Percentiles rank a stretch among this genome's conserved stretches.
Evolutionary conservation across 2,797 vertebrate genomes (phyloP).

Genomic region (Danionella dracula): DNA sequence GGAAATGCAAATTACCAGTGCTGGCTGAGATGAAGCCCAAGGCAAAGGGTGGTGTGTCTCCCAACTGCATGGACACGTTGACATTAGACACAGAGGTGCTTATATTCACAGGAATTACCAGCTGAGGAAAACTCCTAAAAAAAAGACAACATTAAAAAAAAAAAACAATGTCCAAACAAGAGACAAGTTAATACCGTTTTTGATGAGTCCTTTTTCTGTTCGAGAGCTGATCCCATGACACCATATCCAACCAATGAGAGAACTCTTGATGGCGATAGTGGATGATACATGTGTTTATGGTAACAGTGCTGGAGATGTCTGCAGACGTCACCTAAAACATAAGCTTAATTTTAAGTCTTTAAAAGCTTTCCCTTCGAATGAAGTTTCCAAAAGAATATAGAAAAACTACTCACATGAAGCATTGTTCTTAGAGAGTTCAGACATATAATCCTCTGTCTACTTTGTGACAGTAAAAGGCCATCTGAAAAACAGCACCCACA

Average conservation of each 20-base stretch:
- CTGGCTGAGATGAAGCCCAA: constrained; percentile 86
- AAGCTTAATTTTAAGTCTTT: neutral
- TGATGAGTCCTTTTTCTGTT: constrained; percentile 59
- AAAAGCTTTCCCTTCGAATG: neutral
- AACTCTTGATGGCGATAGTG: constrained; percentile 98
- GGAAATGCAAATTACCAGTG: constrained; percentile 74
- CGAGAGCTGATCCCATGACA: constrained; percentile 76
- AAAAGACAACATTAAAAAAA: constrained; percentile 42
- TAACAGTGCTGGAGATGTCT: constrained; percentile 79
- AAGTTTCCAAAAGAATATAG: neutral
- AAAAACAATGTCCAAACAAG: neutral
- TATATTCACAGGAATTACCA: constrained; percentile 84
- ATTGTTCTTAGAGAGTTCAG: constrained; percentile 83
- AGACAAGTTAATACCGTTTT: constrained; percentile 58
- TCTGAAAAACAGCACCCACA: constrained; percentile 62
- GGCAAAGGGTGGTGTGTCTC: constrained; percentile 91
- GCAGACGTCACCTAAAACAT: constrained; percentile 79
- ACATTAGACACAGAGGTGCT: constrained; percentile 83
- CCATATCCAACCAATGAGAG: constrained; percentile 85
- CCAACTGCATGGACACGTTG: constrained; percentile 89
- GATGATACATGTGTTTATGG: constrained; percentile 90
- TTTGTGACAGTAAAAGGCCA: constrained; percentile 93
- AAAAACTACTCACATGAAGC: constrained; percentile 70
- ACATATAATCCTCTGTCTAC: constrained; percentile 92
- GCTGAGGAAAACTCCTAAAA: constrained; percentile 78